Evolutionary conservation across 2,113 vertebrate genomes (phyloP).

Genomic region (Tringa solitaria): DNA sequence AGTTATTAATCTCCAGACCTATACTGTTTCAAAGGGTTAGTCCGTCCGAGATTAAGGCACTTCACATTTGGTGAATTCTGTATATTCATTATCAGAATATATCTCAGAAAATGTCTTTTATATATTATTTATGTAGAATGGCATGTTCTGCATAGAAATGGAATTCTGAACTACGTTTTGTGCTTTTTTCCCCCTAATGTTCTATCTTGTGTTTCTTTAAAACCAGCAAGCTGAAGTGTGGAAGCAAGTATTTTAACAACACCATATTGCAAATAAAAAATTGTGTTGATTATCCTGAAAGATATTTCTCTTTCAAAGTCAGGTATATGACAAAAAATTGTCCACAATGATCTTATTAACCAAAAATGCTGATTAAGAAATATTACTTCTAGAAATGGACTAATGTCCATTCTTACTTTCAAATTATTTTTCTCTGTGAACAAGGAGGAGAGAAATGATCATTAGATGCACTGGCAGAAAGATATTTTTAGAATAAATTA

Average conservation of each 20-base stretch:
- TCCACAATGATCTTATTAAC: background rate
- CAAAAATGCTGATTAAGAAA: background rate
- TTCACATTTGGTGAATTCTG: background rate
- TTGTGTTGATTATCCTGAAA: background rate
- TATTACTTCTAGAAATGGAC: background rate
- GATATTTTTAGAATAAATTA: background rate
- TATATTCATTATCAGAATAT: background rate
- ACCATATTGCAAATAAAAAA: background rate
- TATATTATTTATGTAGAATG: background rate
- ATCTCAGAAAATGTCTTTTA: background rate
- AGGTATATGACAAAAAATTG: background rate
- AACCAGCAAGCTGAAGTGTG: background rate
- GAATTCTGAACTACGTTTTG: background rate
- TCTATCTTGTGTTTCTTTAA: background rate
- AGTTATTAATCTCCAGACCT: background rate
- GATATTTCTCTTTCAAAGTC: background rate
- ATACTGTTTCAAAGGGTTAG: background rate
- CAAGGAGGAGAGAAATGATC: background rate
- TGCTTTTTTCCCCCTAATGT: background rate
- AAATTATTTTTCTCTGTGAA: background rate
- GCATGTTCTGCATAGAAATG: background rate
- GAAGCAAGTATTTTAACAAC: background rate
- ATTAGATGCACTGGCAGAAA: background rate
- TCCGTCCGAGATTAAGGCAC: background rate
- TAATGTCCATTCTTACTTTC: background rate